Conservation (phyloP, 2,888 invertebrate species). For the Syrista parreyssii region DNA sequence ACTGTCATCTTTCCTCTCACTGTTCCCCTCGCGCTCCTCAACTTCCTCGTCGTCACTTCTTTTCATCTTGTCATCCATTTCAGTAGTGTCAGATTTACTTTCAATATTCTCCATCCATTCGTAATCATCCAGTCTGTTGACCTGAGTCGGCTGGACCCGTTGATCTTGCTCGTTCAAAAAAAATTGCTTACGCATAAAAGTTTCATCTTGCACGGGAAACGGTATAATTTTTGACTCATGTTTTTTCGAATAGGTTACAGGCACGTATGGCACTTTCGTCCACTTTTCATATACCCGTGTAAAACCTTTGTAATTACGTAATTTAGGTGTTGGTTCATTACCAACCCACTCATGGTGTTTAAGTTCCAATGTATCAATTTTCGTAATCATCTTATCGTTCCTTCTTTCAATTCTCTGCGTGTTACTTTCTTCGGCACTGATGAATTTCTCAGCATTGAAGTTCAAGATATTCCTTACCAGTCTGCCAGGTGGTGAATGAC, state of each 20-base stretch:
- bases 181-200: slow-evolving; percentile 20
- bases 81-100: slow-evolving; percentile 2
- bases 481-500: slow-evolving; percentile 9
- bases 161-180: slow-evolving; percentile 15
- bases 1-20: slow-evolving; percentile 7
- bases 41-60: neutral
- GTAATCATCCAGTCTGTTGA: slow-evolving; percentile 22
- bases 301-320: slow-evolving; percentile 25
- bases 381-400: slow-evolving; percentile 15
- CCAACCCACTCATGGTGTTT: slow-evolving; percentile 37
- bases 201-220: slow-evolving; percentile 17
- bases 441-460: slow-evolving; percentile 20
- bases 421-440: neutral
- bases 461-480: slow-evolving; percentile 31
- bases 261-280: slow-evolving; percentile 10
- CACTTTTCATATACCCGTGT: slow-evolving; percentile 20
- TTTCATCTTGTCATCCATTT: neutral
- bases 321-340: slow-evolving; percentile 17
- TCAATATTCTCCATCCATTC: slow-evolving; percentile 26
- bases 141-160: slow-evolving; percentile 22
- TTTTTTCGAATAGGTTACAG: neutral
- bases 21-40: neutral
- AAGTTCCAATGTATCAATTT: slow-evolving; percentile 30
- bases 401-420: neutral
- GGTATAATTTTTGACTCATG: neutral